Percentiles rank a stretch among this genome's conserved stretches.
These are phyloP conservation scores for Perithous albicinctus DNA, from an alignment of 2,888 invertebrate species.

Conservation along the genomic window DNA sequence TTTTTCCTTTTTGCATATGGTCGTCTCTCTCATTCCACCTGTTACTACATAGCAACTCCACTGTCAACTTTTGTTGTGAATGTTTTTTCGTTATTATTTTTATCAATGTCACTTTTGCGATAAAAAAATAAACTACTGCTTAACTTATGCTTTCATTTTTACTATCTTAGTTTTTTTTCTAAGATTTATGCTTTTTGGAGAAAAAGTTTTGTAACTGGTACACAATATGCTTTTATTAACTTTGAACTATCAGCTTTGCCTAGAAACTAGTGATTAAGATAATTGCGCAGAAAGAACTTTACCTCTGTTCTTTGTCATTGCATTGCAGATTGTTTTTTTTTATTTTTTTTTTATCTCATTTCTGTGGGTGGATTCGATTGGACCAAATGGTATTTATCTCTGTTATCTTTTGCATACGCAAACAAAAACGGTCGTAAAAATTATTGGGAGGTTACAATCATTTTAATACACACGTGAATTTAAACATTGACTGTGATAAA, in stretches of 20 bases:
- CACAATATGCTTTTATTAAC: background rate
- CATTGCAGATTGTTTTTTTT: background rate
- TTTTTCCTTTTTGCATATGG: slow-evolving; percentile 19
- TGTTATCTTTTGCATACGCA: no score
- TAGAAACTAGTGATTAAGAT: background rate
- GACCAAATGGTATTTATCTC: no score
- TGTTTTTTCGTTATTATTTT: slow-evolving; percentile 16
- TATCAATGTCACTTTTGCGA: background rate
- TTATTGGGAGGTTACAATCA: background rate
- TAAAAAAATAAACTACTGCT: background rate
- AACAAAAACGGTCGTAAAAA: no score
- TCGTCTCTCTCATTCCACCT: slow-evolving; percentile 28
- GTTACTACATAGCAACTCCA: slow-evolving; percentile 17
- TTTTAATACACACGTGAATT: background rate
- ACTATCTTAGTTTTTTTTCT: background rate
- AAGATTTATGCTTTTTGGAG: background rate
- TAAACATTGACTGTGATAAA: background rate
- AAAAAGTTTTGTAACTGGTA: background rate
- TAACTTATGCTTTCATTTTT: background rate
- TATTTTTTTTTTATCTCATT: no score
- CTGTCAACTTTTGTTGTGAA: background rate
- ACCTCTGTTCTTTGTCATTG: background rate
- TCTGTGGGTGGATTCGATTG: no score
- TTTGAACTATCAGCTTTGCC: background rate
- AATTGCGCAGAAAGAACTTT: background rate